Evolutionary conservation across 2,113 vertebrate genomes (phyloP).

Genomic region (Pedetes capensis): DNA sequence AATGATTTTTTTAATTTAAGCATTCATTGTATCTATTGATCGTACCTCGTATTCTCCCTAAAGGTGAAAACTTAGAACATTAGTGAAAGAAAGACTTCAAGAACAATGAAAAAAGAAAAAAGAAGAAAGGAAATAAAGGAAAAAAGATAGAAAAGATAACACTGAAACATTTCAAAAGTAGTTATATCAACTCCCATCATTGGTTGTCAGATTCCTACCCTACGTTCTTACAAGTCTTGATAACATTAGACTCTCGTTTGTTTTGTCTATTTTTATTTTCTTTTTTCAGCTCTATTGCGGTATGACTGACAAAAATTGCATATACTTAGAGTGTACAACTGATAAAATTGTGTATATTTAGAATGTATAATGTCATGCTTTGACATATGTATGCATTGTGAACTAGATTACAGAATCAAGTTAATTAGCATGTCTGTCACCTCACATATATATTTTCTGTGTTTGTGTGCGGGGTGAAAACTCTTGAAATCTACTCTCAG

Average conservation of each 20-base stretch:
- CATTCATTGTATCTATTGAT: too few relatives aligned
- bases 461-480: neutral
- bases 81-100: neutral
- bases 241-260: neutral
- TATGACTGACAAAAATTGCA: neutral
- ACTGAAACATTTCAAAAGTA: neutral
- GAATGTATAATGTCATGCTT: too few relatives aligned
- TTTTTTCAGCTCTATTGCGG: neutral
- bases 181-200: neutral
- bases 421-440: too few relatives aligned
- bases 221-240: neutral
- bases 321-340: neutral
- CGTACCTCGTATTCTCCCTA: neutral
- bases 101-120: neutral
- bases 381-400: neutral
- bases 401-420: neutral
- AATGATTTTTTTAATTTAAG: too few relatives aligned
- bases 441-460: too few relatives aligned
- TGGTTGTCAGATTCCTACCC: neutral
- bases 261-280: neutral
- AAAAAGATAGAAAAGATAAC: neutral
- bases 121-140: neutral
- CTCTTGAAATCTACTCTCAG: neutral
- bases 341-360: too few relatives aligned
- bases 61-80: neutral